Evolutionary conservation across 2,888 invertebrate species (phyloP).

Genomic region (Drosophila limbata): DNA sequence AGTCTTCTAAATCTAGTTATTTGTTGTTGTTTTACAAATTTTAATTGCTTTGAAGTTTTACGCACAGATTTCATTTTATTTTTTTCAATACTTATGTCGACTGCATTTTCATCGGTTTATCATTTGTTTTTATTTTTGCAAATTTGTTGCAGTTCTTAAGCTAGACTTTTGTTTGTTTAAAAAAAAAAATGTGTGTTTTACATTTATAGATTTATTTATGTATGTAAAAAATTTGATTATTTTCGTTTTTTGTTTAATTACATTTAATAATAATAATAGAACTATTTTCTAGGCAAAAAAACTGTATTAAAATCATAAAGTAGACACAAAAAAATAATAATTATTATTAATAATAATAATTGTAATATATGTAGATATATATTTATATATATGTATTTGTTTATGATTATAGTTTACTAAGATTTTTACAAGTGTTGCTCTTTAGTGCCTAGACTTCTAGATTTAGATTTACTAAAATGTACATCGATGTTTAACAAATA

Average conservation of each 20-base stretch:
- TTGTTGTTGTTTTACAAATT: slow-evolving; percentile 55
- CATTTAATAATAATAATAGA: slow-evolving; percentile 70
- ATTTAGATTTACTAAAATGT: slow-evolving; percentile 75
- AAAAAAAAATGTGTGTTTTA: slow-evolving; percentile 71
- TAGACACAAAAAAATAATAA: slow-evolving; percentile 39
- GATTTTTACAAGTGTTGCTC: slow-evolving; percentile 67
- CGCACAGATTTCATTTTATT: slow-evolving; percentile 67
- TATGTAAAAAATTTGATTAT: slow-evolving; percentile 80
- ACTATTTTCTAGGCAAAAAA: slow-evolving; percentile 72
- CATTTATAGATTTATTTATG: slow-evolving; percentile 72
- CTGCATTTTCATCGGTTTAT: slow-evolving; percentile 13
- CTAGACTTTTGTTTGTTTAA: slow-evolving; percentile 57
- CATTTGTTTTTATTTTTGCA: slow-evolving; percentile 25
- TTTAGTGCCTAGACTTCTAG: slow-evolving; percentile 68
- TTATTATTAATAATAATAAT: slow-evolving; percentile 39
- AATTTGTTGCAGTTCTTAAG: slow-evolving; percentile 38
- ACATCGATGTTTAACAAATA: slow-evolving; percentile 74
- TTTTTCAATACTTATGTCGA: slow-evolving; percentile 17
- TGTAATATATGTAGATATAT: slow-evolving; percentile 24
- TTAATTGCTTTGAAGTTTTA: slow-evolving; percentile 77
- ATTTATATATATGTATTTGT: slow-evolving; percentile 17
- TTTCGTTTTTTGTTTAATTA: slow-evolving; percentile 66
- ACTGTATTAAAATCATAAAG: slow-evolving; percentile 48
- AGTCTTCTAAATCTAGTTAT: slow-evolving; percentile 79
- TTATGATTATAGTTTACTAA: slow-evolving; percentile 33